phyloP scores from a whole-genome alignment of 2,797 vertebrate species.

The Centropyge bicolor region DNA sequence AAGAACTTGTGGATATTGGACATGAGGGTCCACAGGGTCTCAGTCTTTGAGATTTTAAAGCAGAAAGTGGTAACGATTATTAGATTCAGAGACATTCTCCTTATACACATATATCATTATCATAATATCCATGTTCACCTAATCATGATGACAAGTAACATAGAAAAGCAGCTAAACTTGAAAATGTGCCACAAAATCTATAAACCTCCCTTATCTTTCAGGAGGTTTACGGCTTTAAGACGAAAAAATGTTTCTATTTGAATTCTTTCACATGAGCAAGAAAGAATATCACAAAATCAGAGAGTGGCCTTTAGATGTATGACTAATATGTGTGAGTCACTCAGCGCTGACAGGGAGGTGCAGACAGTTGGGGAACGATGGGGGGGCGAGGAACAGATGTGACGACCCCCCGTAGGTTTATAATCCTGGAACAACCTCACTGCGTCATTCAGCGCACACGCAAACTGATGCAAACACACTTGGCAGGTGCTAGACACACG shows the following conservation, averaged over 20 bases:
- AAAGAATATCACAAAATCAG: neutral
- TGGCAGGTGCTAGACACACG: conserved; percentile 24
- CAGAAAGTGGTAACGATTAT: neutral
- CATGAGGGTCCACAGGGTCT: conserved; percentile 8
- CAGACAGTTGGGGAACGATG: neutral
- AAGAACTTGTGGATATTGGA: neutral
- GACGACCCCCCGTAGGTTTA: conserved; percentile 8
- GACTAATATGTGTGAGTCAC: neutral
- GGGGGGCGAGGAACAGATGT: conserved; percentile 1
- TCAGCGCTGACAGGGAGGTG: neutral
- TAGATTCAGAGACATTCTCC: neutral
- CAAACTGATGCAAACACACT: conserved; percentile 13
- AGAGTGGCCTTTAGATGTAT: neutral
- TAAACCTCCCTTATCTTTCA: neutral
- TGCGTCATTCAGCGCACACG: neutral
- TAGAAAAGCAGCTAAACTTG: neutral
- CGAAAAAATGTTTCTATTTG: neutral
- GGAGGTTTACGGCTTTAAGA: too few species aligned
- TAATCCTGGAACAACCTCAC: neutral
- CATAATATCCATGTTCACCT: neutral
- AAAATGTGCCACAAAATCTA: too few species aligned
- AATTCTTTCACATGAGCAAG: neutral
- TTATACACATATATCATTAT: too few species aligned
- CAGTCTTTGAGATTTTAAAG: conserved; percentile 13
- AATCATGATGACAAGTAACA: neutral